phyloP scores from a whole-genome alignment of 2,113 vertebrate species.

The Ceyx cyanopectus region DNA sequence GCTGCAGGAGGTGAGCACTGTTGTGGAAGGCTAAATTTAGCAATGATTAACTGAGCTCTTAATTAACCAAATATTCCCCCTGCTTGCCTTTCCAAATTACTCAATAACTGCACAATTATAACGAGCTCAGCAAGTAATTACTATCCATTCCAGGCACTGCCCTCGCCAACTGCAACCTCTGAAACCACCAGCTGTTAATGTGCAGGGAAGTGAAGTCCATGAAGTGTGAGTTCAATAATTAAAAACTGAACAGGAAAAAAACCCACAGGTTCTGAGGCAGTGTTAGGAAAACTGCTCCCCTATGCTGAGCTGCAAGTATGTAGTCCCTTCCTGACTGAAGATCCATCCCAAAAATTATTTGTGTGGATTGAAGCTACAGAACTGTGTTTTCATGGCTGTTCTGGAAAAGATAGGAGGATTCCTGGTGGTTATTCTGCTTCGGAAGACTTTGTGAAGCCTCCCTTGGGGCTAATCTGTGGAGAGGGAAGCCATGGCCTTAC shows the following conservation, averaged over 20 bases:
- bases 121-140: slow-evolving; percentile 31
- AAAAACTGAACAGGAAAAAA: not conserved
- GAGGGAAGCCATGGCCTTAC: not conserved
- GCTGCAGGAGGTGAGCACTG: not conserved
- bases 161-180: not conserved
- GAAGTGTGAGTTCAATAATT: not conserved
- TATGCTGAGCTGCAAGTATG: not conserved
- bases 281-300: not conserved
- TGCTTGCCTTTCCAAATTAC: slow-evolving; percentile 1
- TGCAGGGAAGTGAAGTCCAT: not conserved
- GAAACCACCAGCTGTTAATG: not conserved
- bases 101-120: slow-evolving; percentile 47
- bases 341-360: not conserved
- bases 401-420: not conserved
- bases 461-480: not conserved
- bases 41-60: not conserved
- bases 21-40: slow-evolving; percentile 32
- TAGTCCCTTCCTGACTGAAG: too few species aligned
- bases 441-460: not conserved
- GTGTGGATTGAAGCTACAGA: not conserved
- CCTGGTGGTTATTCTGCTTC: not conserved
- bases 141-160: not conserved
- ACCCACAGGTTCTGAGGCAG: not conserved
- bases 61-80: slow-evolving; percentile 44
- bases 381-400: not conserved